phyloP scores from a whole-genome alignment of 1,140 invertebrate species.

The Brachionus sp. region DNA sequence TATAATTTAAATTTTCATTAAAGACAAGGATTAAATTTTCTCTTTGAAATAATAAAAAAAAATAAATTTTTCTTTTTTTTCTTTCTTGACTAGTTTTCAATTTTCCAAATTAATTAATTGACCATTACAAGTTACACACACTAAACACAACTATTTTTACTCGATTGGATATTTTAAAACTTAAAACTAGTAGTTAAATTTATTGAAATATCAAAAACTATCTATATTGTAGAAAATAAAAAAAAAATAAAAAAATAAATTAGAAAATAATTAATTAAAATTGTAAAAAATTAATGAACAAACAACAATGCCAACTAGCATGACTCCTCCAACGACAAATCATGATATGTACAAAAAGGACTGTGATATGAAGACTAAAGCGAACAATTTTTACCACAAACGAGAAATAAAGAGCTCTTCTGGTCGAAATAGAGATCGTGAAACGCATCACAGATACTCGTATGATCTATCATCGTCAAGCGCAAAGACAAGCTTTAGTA shows the following conservation, averaged over 20 bases:
- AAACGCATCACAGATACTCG: constrained; percentile 13
- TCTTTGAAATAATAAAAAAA: constrained; percentile 8
- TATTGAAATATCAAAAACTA: neutral
- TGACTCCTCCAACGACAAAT: constrained; percentile 16
- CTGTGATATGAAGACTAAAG: neutral
- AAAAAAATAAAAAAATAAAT: neutral
- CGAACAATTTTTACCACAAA: neutral
- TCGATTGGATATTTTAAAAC: neutral
- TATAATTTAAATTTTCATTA: neutral
- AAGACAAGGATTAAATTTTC: neutral
- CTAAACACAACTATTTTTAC: neutral
- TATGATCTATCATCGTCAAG: constrained; percentile 24
- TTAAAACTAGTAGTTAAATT: neutral
- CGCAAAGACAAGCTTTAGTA: neutral
- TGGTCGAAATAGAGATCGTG: constrained; percentile 24
- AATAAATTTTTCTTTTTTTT: neutral
- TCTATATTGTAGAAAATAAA: neutral
- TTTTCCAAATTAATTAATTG: constrained; percentile 35
- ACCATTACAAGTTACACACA: neutral
- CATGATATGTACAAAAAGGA: constrained; percentile 31
- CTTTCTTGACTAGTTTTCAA: constrained; percentile 1
- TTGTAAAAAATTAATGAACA: constrained; percentile 23
- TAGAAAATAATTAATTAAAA: constrained; percentile 5
- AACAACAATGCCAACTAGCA: constrained; percentile 26
- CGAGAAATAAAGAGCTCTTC: neutral